Base-by-base conservation (phyloP, 1,140 invertebrate species). In the Acyrthosiphon pisum region DNA sequence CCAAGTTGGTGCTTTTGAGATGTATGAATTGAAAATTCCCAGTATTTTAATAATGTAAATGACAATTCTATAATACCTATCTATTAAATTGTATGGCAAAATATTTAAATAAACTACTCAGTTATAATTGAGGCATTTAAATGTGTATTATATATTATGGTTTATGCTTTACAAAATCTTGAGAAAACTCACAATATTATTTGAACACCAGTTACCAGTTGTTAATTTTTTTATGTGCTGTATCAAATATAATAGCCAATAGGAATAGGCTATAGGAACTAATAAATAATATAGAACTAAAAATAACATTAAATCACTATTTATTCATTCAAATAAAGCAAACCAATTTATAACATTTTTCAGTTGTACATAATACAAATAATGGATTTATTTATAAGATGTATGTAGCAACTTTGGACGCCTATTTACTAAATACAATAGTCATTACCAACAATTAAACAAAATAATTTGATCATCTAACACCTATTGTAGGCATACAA, bases 321-420 rank as follows among this genome's bases (percentile, higher is more conserved):
- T 44, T 90, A 90, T 60, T 90, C 53, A 56, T 90, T 90, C 22
- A 60, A 56, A 56, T 60, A 26, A 90, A 90, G 88, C 88, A 56
- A 1, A 37, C 50, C 60, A 90, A 26, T 23, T 37, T 56, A 89
- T 87, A 87, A 48, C 30, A 84, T 41, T 84, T 46, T n/a, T 76
- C 30, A 87, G 30, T 87, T 44, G 37, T 84, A 84, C 83, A 44
- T 84, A 44, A 84, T 44, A 84, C 41, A 84, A 41, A n/a, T 87
- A 9, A 20, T 35, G 86, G 23, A 30, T 50, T 87, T 50, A n/a
- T 22, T 88, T 48, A 30, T 87, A 50, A 48, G 2, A 87, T 53
- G 30, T 50, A 48, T 14, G 6, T 76, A 35, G 35, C 46, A 88
- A 84, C 20, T 26, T 83, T 41, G 2, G 18, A 41, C 23, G 8